Base-by-base conservation (phyloP, 2,888 invertebrate species). In the Cancer borealis region DNA sequence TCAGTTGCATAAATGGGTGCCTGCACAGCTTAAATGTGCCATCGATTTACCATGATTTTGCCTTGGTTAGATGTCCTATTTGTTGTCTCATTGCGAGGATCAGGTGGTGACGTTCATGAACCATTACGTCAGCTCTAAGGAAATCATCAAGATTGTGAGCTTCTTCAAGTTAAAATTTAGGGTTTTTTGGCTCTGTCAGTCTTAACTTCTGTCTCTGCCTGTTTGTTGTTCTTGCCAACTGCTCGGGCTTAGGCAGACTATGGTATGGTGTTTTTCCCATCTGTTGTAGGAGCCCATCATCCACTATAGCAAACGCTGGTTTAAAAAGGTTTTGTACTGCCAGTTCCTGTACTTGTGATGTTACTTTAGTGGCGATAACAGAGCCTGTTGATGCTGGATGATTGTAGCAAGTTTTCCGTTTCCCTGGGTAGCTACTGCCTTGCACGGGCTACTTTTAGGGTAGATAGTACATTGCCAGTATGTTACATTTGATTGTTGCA, bases 361-460 rank as follows among this genome's bases (percentile, higher is more conserved):
- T 92, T 92, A 92, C 92, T 92, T 17, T 92, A 84, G 79, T 84
- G 92, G 92, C 21, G n/a, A 26, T 92, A 92, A 14, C 92, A 88
- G 92, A 92, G 92, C 92, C 92, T 8, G 92, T 88, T 92, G 92
- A 88, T 92, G 92, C 17, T 92, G 30, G 39, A 92, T 92, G 92
- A 88, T 54, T 92, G 88, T 92, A 88, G 14, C 54, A 92, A 54
- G 60, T 92, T 87, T 88, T 92, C 88, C 66, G 54, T 54, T 73
- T 92, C 79, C 73, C 73, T 92, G 92, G 3, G 73, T 92, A n/a
- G 79, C 45, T 73, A 30, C 39, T 84, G 87, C 49, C 49, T 84
- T 92, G 87, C 87, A 87, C 26, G 87, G 92, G 92, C 49, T 92
- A 30, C 91, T 91, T 91, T 91, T 66, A 91, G 39, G 39, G 39